These are phyloP conservation scores for Sisyra terminalis DNA, from an alignment of 2,888 invertebrate species.

Conservation along the genomic window DNA sequence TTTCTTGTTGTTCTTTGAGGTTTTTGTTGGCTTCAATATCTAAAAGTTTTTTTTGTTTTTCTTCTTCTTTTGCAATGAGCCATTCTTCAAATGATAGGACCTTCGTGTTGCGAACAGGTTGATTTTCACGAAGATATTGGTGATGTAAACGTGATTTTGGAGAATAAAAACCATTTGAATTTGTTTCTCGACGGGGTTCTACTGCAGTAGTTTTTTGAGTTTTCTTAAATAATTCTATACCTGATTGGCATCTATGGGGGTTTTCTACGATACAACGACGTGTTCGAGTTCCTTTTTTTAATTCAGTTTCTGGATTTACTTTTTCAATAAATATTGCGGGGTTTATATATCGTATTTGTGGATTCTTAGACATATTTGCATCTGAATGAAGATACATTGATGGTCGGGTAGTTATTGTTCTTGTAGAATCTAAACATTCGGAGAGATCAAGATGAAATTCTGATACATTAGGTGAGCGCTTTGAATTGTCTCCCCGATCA, in stretches of 20 bases:
- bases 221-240: constrained; percentile 28
- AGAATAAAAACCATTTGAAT: not conserved
- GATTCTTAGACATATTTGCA: not conserved
- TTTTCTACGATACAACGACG: not conserved
- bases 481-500: no score
- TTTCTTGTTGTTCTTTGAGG: not conserved
- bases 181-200: constrained; percentile 8
- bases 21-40: not conserved
- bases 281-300: not conserved
- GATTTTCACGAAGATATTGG: constrained; percentile 6
- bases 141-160: not conserved
- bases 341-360: constrained; percentile 32
- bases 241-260: not conserved
- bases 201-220: constrained; percentile 22
- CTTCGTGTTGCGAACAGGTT: not conserved
- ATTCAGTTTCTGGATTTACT: constrained; percentile 14
- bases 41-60: not conserved
- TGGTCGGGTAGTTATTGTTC: not conserved
- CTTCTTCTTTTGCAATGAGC: constrained; percentile 1
- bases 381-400: not conserved
- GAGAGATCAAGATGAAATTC: not conserved
- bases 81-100: constrained; percentile 5
- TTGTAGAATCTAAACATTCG: not conserved
- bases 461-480: not conserved
- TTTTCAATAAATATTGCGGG: constrained; percentile 42